Conservation (phyloP, 2,888 invertebrate genomes). For the Syrphus vitripennis region DNA sequence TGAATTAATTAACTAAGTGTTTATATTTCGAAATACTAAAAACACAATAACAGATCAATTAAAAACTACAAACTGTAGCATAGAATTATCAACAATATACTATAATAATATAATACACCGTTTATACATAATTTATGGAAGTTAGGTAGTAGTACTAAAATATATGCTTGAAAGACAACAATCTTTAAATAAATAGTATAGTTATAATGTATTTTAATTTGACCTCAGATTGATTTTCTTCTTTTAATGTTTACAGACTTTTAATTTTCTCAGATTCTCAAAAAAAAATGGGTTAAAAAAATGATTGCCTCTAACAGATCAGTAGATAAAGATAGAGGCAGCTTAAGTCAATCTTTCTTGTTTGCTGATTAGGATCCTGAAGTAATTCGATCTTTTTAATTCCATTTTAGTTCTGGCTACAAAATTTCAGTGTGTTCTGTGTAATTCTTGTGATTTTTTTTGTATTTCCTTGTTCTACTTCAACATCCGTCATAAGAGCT, state of each 20-base stretch:
- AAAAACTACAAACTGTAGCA: neutral
- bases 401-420: neutral
- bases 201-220: neutral
- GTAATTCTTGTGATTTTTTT: neutral
- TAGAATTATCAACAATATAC: neutral
- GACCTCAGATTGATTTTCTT: neutral
- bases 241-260: neutral
- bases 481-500: neutral
- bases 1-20: too few relatives aligned
- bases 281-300: neutral
- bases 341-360: neutral
- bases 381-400: too few relatives aligned
- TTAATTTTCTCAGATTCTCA: neutral
- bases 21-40: neutral
- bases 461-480: neutral
- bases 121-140: neutral
- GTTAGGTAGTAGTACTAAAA: neutral
- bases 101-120: neutral
- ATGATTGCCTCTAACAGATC: neutral
- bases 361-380: neutral
- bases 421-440: neutral
- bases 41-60: neutral
- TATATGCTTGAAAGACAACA: neutral
- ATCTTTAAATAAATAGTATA: neutral
- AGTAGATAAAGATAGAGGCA: neutral